Evolutionary conservation across 2,113 vertebrate species (phyloP).

Genomic region (Pluvialis apricaria): DNA sequence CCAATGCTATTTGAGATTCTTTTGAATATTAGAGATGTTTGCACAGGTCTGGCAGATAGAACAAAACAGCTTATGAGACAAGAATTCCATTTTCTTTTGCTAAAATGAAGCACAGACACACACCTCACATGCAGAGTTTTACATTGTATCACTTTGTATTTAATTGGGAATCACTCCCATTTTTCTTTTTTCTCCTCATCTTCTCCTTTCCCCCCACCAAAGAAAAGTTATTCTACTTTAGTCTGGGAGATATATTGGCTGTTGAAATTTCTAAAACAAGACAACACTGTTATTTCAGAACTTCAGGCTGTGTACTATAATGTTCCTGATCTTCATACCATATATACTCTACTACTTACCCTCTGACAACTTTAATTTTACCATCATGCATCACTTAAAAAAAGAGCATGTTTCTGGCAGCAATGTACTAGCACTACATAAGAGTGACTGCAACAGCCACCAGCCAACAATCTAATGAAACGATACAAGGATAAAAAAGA

Average conservation of each 20-base stretch:
- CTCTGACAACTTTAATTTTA: background rate
- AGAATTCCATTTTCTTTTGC: background rate
- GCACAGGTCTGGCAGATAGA: background rate
- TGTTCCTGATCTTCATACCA: background rate
- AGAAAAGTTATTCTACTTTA: background rate
- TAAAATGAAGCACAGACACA: background rate
- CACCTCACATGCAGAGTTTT: background rate
- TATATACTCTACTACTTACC: background rate
- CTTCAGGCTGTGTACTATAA: background rate
- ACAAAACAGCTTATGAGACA: background rate
- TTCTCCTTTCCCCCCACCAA: background rate
- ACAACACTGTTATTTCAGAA: background rate
- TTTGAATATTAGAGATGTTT: background rate
- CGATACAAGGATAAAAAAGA: background rate
- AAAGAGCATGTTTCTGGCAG: background rate
- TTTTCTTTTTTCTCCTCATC: background rate
- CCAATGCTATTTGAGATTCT: background rate
- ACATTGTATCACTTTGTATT: background rate
- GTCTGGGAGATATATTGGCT: background rate
- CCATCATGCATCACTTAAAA: background rate
- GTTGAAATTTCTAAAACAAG: background rate
- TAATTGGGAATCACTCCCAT: background rate
- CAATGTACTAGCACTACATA: background rate
- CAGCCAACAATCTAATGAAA: background rate
- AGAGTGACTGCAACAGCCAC: background rate